These are phyloP conservation scores for Montifringilla adamsi DNA, from an alignment of 2,113 vertebrate genomes.

Conservation along the genomic window DNA sequence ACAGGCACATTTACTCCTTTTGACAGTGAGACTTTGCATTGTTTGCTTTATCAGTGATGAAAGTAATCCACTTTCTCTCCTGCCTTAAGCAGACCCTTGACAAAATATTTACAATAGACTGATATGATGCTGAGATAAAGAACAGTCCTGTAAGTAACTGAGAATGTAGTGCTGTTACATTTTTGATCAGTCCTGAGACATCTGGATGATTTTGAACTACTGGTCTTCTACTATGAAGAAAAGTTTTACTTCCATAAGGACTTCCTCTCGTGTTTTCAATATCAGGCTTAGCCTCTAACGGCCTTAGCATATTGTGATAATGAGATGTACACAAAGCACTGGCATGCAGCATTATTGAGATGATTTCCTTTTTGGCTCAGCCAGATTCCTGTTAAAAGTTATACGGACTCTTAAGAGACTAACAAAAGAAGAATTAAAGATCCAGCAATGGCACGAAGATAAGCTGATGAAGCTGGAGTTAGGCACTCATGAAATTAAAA, in stretches of 20 bases:
- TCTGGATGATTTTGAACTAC: constrained; percentile 59
- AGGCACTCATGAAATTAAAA: constrained; percentile 47
- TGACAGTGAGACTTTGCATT: background rate
- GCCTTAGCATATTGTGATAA: constrained; percentile 40
- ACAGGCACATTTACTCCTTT: background rate
- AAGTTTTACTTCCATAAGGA: constrained; percentile 17
- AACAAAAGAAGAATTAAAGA: constrained; percentile 54
- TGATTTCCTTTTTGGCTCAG: constrained; percentile 67
- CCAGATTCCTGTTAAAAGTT: constrained; percentile 65
- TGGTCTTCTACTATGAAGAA: constrained; percentile 18
- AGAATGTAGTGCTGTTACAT: background rate
- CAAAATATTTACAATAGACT: constrained; percentile 37
- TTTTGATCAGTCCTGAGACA: background rate
- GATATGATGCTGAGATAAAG: constrained; percentile 2
- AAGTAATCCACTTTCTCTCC: constrained; percentile 2
- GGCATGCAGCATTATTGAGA: constrained; percentile 47
- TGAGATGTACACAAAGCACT: constrained; percentile 58
- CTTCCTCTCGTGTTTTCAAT: constrained; percentile 52
- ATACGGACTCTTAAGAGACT: constrained; percentile 35
- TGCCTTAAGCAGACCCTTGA: background rate
- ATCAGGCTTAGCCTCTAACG: constrained; percentile 13
- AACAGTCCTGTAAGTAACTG: background rate
- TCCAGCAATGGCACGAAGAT: constrained; percentile 45
- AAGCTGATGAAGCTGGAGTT: constrained; percentile 27
- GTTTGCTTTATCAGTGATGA: constrained; percentile 28